Conservation (phyloP, 1,140 invertebrate species). For the Drosophila pseudoananassae region DNA sequence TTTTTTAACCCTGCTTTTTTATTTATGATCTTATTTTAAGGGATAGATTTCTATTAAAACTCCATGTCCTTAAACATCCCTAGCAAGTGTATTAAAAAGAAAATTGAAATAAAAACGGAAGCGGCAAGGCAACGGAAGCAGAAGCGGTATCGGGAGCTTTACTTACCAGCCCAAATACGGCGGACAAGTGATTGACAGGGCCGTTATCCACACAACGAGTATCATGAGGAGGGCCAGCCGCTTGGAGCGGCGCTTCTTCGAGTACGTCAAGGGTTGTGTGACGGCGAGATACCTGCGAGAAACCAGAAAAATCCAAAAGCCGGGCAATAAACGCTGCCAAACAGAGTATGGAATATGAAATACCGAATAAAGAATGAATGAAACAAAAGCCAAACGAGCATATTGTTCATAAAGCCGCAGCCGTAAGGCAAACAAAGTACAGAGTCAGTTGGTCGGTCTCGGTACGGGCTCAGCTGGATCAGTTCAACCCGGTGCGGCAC, state of each 20-base stretch:
- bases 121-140: not conserved
- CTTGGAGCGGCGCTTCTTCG: slow-evolving; percentile 90
- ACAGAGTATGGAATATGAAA: slow-evolving; percentile 20
- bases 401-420: slow-evolving; percentile 78
- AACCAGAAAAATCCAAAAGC: slow-evolving; percentile 27
- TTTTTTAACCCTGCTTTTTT: no score
- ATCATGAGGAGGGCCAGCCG: slow-evolving; percentile 92
- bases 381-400: slow-evolving; percentile 71
- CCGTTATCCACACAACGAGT: slow-evolving; percentile 92
- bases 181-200: slow-evolving; percentile 92
- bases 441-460: not conserved
- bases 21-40: no score
- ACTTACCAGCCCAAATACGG: slow-evolving; percentile 92
- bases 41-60: no score
- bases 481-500: slow-evolving; percentile 33
- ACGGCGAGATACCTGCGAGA: slow-evolving; percentile 91
- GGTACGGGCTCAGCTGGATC: slow-evolving; percentile 31
- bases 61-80: not conserved
- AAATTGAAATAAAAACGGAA: not conserved
- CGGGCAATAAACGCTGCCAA: slow-evolving; percentile 39
- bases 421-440: slow-evolving; percentile 49
- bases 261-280: slow-evolving; percentile 92
- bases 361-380: slow-evolving; percentile 32
- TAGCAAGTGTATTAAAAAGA: slow-evolving; percentile 1
- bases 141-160: not conserved